Conservation (phyloP, 2,113 vertebrate species). For the Cebidichthys violaceus region DNA sequence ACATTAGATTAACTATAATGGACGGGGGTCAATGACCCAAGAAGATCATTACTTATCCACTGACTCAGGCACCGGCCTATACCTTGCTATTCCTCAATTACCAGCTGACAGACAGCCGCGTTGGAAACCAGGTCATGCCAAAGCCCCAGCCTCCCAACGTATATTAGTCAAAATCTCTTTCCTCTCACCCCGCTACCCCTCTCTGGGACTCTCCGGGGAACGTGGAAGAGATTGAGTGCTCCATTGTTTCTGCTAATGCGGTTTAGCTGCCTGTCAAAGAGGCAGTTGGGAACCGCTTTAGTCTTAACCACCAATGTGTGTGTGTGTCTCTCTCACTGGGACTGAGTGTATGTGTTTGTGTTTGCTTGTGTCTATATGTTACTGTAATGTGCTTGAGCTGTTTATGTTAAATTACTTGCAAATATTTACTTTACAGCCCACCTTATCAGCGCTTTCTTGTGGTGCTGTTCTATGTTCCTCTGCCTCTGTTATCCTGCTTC, state of each 20-base stretch:
- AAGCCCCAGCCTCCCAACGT: conserved; percentile 48
- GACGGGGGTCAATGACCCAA: conserved; percentile 66
- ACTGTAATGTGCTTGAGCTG: background rate
- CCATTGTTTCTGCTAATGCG: conserved; percentile 80
- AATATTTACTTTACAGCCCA: conserved; percentile 8
- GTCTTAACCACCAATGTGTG: conserved; percentile 50
- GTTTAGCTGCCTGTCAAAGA: conserved; percentile 77
- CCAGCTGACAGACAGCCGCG: conserved; percentile 62
- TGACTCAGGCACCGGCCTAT: conserved; percentile 37
- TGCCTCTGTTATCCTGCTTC: conserved; percentile 9
- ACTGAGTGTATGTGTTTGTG: conserved; percentile 7
- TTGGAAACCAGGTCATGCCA: conserved; percentile 63
- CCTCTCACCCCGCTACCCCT: conserved; percentile 55
- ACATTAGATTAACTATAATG: conserved; percentile 68
- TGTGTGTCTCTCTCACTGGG: conserved; percentile 49
- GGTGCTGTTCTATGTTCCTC: background rate
- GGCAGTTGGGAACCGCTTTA: conserved; percentile 57
- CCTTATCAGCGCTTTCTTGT: conserved; percentile 6
- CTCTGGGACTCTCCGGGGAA: conserved; percentile 61
- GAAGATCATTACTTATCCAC: conserved; percentile 71
- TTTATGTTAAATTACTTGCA: background rate
- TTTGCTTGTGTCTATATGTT: background rate
- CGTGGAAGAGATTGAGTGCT: conserved; percentile 71
- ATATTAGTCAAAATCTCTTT: conserved; percentile 66
- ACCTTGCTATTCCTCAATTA: conserved; percentile 72